Percentiles rank a stretch among this genome's conserved stretches.
These are phyloP conservation scores for Rhinogobio ventralis DNA, from an alignment of 2,797 vertebrate genomes.

Conservation along the genomic window DNA sequence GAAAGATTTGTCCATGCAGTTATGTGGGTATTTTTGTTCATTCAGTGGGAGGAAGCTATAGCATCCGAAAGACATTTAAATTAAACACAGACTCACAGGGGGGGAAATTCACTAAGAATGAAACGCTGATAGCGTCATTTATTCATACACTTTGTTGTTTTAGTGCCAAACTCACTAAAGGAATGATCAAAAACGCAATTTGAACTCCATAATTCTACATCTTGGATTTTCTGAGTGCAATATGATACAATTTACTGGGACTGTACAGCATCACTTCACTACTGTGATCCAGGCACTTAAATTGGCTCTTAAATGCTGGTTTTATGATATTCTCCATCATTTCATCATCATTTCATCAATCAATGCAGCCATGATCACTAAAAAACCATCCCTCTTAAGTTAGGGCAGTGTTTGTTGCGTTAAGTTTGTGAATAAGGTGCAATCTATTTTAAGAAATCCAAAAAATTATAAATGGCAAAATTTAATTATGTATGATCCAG, in stretches of 20 bases:
- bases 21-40: slow-evolving; percentile 26
- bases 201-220: background rate
- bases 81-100: slow-evolving; percentile 5
- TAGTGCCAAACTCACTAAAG: slow-evolving; percentile 9
- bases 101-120: background rate
- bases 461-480: background rate
- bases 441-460: background rate
- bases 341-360: background rate
- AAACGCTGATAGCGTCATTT: background rate
- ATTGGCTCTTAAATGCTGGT: background rate
- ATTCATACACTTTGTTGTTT: background rate
- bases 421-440: too few relatives aligned
- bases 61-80: background rate
- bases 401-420: too few relatives aligned
- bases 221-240: slow-evolving; percentile 2
- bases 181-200: background rate
- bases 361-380: background rate
- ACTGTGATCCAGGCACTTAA: background rate
- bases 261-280: background rate
- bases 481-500: background rate
- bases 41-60: background rate
- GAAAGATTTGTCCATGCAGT: background rate
- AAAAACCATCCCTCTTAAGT: too few relatives aligned
- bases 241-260: background rate
- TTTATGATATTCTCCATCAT: background rate